These are phyloP conservation scores for Passer domesticus DNA, from an alignment of 2,113 vertebrate species.

Conservation along the genomic window DNA sequence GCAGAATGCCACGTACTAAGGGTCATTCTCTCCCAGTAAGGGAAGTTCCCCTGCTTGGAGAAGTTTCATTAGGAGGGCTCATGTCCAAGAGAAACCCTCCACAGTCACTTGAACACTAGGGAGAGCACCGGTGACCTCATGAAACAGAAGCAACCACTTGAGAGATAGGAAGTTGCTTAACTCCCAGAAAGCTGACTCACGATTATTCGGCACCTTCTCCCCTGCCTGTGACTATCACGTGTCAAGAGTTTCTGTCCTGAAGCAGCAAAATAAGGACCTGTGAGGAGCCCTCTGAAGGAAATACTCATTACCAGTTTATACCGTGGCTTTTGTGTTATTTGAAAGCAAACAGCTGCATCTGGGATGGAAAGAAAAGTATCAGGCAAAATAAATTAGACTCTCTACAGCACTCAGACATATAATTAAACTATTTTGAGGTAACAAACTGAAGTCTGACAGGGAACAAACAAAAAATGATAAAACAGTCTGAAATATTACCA, in stretches of 20 bases:
- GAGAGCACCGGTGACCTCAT: not conserved
- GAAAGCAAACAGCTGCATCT: not conserved
- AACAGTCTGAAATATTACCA: not conserved
- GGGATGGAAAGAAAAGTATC: not conserved
- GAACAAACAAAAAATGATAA: not conserved
- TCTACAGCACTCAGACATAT: not conserved
- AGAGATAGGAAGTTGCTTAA: not conserved
- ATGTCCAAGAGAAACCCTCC: not conserved
- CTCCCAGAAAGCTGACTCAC: constrained; percentile 60
- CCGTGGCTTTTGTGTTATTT: not conserved
- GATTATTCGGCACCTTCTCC: constrained; percentile 5
- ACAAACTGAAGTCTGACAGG: not conserved
- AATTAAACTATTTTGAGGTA: not conserved
- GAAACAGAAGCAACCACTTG: not conserved
- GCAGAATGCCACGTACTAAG: fast-evolving
- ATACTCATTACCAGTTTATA: not conserved
- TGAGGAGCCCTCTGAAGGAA: not conserved
- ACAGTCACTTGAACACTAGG: fast-evolving
- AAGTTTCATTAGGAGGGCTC: not conserved
- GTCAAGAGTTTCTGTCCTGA: not conserved
- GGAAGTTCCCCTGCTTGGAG: not conserved
- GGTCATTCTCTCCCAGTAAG: not conserved
- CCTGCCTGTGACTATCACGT: not conserved
- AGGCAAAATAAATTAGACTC: not conserved
- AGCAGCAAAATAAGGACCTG: not conserved